Percentiles rank a stretch among this genome's conserved stretches.
Evolutionary conservation across 2,113 vertebrate genomes (phyloP).

Genomic region (Myrmecophaga tridactyla): DNA sequence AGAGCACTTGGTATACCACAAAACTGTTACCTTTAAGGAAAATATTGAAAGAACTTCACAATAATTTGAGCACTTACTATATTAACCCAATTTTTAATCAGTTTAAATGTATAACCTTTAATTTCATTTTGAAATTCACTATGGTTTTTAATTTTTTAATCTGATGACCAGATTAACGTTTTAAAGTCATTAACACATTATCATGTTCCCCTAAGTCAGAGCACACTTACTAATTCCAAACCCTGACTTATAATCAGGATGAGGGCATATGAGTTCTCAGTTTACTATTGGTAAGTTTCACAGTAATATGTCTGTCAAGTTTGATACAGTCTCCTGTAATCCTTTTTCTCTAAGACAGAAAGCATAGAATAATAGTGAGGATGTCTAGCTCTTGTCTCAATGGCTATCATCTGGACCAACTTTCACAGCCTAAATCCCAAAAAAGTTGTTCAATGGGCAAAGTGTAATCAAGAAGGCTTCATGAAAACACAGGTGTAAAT

Average conservation of each 20-base stretch:
- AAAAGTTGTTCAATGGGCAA: not conserved
- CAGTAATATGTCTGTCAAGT: not conserved
- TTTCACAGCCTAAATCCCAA: not conserved
- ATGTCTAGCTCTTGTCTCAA: not conserved
- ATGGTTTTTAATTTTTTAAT: not conserved
- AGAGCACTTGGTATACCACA: not conserved
- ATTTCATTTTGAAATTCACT: slow-evolving; percentile 16
- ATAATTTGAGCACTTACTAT: not conserved
- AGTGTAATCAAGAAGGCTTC: not conserved
- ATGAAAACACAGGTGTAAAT: no score
- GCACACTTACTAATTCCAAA: not conserved
- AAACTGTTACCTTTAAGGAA: not conserved
- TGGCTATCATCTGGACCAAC: not conserved
- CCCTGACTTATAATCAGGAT: not conserved
- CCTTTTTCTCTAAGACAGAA: not conserved
- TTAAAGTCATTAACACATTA: not conserved
- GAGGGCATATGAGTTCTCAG: not conserved
- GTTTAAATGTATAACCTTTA: not conserved
- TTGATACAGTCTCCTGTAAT: not conserved
- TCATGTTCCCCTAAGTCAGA: not conserved
- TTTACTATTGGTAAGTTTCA: not conserved
- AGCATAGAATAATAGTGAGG: not conserved
- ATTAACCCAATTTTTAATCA: not conserved
- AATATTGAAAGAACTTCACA: not conserved
- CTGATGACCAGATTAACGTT: not conserved